Conservation (phyloP, 2,888 invertebrate species). For the Prenolepis imparis region DNA sequence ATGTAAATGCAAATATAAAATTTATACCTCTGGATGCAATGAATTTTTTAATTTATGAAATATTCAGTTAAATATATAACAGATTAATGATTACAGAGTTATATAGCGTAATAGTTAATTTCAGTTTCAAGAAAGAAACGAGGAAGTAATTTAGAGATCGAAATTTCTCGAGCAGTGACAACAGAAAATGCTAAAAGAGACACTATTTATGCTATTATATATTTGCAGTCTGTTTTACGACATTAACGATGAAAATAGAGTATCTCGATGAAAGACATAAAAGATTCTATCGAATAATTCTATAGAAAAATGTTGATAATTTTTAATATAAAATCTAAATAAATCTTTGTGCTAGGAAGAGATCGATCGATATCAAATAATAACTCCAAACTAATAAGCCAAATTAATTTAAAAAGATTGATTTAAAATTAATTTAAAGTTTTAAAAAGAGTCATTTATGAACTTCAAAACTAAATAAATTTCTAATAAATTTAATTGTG, state of each 20-base stretch:
- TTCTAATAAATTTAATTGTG: neutral
- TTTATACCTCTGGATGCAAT: neutral
- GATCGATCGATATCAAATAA: neutral
- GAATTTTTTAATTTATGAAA: neutral
- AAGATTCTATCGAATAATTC: conserved; percentile 32
- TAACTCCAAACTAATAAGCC: neutral
- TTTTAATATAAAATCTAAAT: conserved; percentile 5
- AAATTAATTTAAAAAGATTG: neutral
- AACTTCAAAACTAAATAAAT: neutral
- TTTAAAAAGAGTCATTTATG: neutral
- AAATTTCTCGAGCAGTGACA: too few species aligned
- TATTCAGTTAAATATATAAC: neutral
- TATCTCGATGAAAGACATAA: conserved; percentile 47
- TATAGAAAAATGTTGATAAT: conserved; percentile 25
- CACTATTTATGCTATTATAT: conserved; percentile 45
- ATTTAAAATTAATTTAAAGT: neutral
- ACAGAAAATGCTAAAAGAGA: conserved; percentile 52
- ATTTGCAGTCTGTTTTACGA: conserved; percentile 47
- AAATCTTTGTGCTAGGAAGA: neutral
- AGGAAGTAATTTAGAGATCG: too few species aligned
- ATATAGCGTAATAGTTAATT: neutral
- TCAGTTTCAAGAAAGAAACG: neutral
- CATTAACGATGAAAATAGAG: conserved; percentile 61
- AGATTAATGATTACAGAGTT: neutral
- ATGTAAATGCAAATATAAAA: neutral